Evolutionary conservation across 2,888 invertebrate species (phyloP).

Genomic region (Oithona nana): DNA sequence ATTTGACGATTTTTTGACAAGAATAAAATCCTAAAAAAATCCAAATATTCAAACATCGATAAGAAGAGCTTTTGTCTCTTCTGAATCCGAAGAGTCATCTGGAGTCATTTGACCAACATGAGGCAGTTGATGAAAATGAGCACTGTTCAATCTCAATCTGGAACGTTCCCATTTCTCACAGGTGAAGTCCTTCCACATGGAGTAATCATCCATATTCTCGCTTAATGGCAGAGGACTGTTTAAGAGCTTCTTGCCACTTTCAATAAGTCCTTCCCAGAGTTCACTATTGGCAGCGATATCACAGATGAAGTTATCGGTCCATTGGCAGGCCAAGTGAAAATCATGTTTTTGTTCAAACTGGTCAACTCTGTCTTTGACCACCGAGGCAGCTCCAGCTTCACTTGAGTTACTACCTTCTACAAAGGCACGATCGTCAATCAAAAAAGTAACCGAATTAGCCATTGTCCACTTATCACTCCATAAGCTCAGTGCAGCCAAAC

Average conservation of each 20-base stretch:
- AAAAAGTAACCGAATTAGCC: background rate
- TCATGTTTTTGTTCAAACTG: background rate
- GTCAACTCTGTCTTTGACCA: background rate
- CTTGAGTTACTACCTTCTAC: background rate
- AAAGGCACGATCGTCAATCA: background rate
- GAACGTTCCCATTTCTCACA: background rate
- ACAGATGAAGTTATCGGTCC: background rate
- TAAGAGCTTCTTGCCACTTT: background rate
- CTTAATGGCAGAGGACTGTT: too few species aligned
- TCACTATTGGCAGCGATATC: background rate
- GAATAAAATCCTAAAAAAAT: too few species aligned
- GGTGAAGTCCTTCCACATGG: background rate
- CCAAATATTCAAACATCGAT: too few species aligned
- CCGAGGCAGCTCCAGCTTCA: background rate
- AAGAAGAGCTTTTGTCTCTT: too few species aligned
- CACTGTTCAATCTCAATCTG: background rate
- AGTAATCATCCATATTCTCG: background rate
- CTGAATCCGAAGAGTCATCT: too few species aligned
- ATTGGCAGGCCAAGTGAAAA: background rate
- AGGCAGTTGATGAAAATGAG: background rate
- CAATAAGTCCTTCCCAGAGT: background rate
- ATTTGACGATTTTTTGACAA: too few species aligned
- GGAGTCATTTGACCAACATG: too few species aligned
- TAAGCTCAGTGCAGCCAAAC: background rate
- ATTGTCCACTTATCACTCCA: background rate